Evolutionary conservation across 2,888 invertebrate species (phyloP), one percentile per base, ranked within the genome.

Genomic region (Clostera curtula): DNA sequence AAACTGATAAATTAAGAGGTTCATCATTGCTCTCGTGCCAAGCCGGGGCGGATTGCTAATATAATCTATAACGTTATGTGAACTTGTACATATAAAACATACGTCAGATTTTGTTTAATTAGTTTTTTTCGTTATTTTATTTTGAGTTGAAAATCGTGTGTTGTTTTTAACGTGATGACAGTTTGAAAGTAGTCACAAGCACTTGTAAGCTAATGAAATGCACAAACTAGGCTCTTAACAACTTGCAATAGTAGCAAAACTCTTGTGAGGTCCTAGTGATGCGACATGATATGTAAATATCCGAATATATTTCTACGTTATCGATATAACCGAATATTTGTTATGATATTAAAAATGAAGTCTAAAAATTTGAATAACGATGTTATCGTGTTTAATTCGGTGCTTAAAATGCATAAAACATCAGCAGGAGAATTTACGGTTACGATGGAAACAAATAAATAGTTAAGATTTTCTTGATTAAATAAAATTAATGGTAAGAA

Each of bases 181-280:
- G n/a, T n/a, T n/a, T n/a, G n/a, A n/a, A n/a, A n/a, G n/a, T n/a
- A n/a, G n/a, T n/a, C n/a, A n/a, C n/a, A n/a, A n/a, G n/a, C n/a
- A n/a, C n/a, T 23, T 23, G 23, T 37, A 31, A 29, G 17, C 9
- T 50, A 48, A 51, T 51, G 43, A 41, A 45, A 50, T 51, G 34
- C 40, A 40, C 34, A 38, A 36, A 34, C 43, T 36, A 31, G 29
- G 24, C 36, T 40, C 39, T 36, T 46, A 46, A 43, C 46, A 43
- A 49, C 33, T 34, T 34, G 33, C 34, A 37, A 42, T 41, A 45
- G 56, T 57, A 50, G 52, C 58, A 32, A 29, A 36, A 49, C 47
- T 53, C 65, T 59, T 63, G 67, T 67, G 67, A 46, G 68, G 64
- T 36, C 46, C 36, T 48, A 64, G 61, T 63, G 64, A 56, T 55